Evolutionary conservation across 2,888 invertebrate genomes (phyloP).

Genomic region (Ernsta delagoae): DNA sequence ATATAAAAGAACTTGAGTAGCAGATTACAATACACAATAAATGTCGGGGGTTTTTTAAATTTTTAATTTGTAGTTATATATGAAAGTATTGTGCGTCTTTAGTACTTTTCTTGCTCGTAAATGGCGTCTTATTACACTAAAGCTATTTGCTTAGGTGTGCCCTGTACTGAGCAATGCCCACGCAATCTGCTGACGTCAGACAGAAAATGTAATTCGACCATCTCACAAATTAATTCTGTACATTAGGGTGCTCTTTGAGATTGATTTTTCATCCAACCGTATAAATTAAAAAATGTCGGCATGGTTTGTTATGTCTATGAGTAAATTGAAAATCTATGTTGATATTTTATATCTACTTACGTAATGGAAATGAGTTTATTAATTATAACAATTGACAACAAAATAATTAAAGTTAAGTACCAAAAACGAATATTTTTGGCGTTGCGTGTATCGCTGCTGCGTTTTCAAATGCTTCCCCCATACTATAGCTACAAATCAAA

Average conservation of each 20-base stretch:
- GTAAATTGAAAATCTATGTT: too few species aligned
- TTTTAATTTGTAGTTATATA: too few species aligned
- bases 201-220: slow-evolving; percentile 19
- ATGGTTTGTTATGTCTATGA: background rate
- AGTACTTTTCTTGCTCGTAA: background rate
- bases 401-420: too few species aligned
- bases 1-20: too few species aligned
- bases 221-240: slow-evolving; percentile 2
- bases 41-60: too few species aligned
- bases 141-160: slow-evolving; percentile 26
- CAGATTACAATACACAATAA: too few species aligned
- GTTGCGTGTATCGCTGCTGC: slow-evolving; percentile 54
- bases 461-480: too few species aligned
- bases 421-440: too few species aligned
- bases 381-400: too few species aligned
- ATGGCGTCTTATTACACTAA: background rate
- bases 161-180: slow-evolving; percentile 10
- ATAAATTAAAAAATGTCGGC: background rate
- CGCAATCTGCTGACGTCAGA: slow-evolving; percentile 22
- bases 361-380: slow-evolving; percentile 41
- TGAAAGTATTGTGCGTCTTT: background rate
- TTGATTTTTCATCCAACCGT: background rate
- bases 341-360: too few species aligned
- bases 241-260: background rate
- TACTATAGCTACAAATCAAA: too few species aligned